phyloP scores from a whole-genome alignment of 2,797 vertebrate species.

The Squalus acanthias region DNA sequence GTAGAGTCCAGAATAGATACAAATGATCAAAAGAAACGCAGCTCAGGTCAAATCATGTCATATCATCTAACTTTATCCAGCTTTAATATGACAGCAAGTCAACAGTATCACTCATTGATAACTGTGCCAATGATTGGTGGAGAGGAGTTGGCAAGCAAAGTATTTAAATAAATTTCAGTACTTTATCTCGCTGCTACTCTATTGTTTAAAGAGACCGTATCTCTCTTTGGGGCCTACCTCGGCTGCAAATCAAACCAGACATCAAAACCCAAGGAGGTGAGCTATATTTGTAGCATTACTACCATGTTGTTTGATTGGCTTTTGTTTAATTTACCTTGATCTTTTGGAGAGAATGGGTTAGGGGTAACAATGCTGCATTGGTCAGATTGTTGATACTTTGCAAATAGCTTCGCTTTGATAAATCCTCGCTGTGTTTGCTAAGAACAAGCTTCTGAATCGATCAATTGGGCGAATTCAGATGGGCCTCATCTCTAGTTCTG shows the following conservation, averaged over 20 bases:
- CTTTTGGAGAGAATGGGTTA: neutral
- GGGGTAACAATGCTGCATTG: neutral
- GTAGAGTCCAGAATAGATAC: neutral
- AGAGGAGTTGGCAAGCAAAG: neutral
- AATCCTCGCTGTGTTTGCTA: neutral
- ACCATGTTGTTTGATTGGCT: neutral
- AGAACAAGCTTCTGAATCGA: neutral
- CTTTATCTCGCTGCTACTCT: neutral
- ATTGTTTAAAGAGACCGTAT: constrained; percentile 28
- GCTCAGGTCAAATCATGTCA: neutral
- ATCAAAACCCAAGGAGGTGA: neutral
- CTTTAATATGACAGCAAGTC: neutral
- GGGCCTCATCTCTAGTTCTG: neutral
- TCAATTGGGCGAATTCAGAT: neutral
- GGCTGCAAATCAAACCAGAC: neutral
- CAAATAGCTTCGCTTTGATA: neutral
- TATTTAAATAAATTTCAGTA: constrained; percentile 5
- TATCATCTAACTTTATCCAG: neutral
- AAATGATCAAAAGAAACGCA: neutral
- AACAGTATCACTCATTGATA: neutral
- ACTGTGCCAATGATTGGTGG: neutral
- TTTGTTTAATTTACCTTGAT: constrained; percentile 31
- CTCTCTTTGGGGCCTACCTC: neutral
- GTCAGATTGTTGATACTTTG: neutral
- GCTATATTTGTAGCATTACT: neutral